Percentiles rank a stretch among this genome's conserved stretches.
These are phyloP conservation scores for Heteronetta atricapilla DNA, from an alignment of 2,113 vertebrate species.

Conservation along the genomic window DNA sequence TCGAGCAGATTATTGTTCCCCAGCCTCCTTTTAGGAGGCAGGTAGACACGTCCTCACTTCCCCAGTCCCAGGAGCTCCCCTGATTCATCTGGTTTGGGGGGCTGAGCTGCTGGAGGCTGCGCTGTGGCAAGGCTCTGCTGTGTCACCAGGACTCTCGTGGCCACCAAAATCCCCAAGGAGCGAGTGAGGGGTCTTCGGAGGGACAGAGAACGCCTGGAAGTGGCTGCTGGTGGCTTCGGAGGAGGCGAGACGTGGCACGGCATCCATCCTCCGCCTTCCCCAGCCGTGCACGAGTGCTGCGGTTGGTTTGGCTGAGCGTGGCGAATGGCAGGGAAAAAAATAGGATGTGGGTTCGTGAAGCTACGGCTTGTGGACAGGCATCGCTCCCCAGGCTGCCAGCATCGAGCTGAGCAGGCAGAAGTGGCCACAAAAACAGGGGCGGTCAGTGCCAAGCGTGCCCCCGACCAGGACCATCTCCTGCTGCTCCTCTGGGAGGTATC, in stretches of 20 bases:
- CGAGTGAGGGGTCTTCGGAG: no score
- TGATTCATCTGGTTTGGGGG: not conserved
- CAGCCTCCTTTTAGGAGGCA: not conserved
- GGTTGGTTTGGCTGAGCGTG: not conserved
- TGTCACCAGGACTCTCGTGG: fast-evolving
- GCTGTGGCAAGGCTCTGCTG: not conserved
- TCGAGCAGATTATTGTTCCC: not conserved
- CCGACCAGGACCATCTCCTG: not conserved
- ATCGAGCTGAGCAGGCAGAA: not conserved
- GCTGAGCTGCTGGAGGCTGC: not conserved
- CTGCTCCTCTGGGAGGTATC: not conserved
- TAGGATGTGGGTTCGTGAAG: not conserved
- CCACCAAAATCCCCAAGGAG: not conserved
- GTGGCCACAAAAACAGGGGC: not conserved
- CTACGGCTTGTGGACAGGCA: not conserved
- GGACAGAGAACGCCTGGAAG: not conserved
- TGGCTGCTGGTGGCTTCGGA: not conserved
- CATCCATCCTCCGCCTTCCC: not conserved
- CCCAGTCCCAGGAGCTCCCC: not conserved
- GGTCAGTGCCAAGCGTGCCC: not conserved
- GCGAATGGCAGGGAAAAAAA: not conserved
- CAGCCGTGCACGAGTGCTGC: not conserved
- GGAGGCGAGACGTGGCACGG: not conserved
- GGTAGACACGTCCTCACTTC: not conserved
- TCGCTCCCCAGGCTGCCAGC: not conserved